Conservation (phyloP, 2,797 vertebrate species). For the Pyrrhura leucotis region DNA sequence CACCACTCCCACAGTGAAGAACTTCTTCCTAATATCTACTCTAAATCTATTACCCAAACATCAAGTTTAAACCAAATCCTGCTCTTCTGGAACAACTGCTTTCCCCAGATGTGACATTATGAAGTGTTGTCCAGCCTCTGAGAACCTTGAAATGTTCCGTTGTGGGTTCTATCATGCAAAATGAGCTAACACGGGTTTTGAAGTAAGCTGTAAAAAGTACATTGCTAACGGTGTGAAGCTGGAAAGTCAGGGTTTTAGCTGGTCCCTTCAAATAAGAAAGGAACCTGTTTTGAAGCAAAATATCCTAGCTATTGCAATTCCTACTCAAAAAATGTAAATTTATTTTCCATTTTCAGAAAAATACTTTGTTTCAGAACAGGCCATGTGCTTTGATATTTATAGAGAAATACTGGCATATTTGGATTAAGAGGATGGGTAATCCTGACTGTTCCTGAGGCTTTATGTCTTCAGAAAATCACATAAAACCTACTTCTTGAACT, state of each 20-base stretch:
- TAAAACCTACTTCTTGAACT: conserved; percentile 4
- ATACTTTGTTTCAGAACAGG: background rate
- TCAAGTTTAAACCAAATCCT: background rate
- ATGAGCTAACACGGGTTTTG: background rate
- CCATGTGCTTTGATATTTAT: background rate
- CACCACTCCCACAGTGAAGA: background rate
- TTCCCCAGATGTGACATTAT: background rate
- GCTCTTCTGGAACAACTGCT: background rate
- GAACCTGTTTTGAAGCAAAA: background rate
- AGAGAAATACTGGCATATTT: background rate
- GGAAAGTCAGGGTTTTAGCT: background rate
- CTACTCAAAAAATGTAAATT: background rate
- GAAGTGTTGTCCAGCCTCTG: background rate
- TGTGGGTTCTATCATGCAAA: background rate
- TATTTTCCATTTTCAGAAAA: background rate
- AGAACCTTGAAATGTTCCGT: background rate
- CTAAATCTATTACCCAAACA: background rate
- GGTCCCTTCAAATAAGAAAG: background rate
- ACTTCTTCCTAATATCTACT: background rate
- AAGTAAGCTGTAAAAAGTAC: background rate
- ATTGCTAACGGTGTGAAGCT: background rate
- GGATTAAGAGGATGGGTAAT: background rate
- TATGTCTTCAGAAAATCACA: background rate
- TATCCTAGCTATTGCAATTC: background rate
- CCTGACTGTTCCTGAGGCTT: background rate